Percentiles rank a stretch among this genome's conserved stretches.
phyloP scores from a whole-genome alignment of 2,113 vertebrate species.

The Aphyosemion australe region DNA sequence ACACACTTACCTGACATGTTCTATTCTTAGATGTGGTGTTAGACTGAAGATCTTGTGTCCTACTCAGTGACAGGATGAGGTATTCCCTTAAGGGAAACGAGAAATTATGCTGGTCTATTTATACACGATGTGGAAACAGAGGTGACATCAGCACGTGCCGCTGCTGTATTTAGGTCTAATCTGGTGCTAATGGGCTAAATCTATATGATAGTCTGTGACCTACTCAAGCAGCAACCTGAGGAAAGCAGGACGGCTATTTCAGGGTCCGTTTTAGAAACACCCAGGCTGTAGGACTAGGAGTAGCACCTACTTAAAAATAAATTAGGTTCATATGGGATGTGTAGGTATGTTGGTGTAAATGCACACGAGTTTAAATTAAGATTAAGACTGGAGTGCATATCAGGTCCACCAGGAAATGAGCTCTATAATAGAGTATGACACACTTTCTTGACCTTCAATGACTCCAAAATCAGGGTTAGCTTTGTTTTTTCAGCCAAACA shows the following conservation, averaged over 20 bases:
- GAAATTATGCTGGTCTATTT: conserved; percentile 49
- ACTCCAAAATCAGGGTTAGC: too few species aligned
- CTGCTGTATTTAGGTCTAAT: conserved; percentile 13
- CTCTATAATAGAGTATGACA: neutral
- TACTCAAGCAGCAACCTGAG: conserved; percentile 15
- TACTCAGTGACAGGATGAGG: neutral
- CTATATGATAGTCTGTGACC: conserved; percentile 31
- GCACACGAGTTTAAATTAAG: neutral
- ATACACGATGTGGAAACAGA: conserved; percentile 10
- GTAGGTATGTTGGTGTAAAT: neutral
- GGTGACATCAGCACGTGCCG: conserved; percentile 29
- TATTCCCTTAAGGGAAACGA: conserved; percentile 29
- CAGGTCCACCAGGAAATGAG: neutral
- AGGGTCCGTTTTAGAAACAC: too few species aligned
- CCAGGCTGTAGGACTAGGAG: too few species aligned
- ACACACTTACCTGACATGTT: conserved; percentile 6
- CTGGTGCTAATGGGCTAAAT: conserved; percentile 41
- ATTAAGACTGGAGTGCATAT: neutral
- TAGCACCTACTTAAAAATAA: too few species aligned
- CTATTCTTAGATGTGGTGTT: conserved; percentile 30
- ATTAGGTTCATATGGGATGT: too few species aligned
- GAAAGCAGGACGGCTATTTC: too few species aligned
- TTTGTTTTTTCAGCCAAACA: too few species aligned
- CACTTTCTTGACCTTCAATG: neutral
- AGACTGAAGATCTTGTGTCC: conserved; percentile 4